Percentiles rank a stretch among this genome's conserved stretches.
Conservation (phyloP, 2,888 invertebrate genomes). For the Drosophila pseudotakahashii region DNA sequence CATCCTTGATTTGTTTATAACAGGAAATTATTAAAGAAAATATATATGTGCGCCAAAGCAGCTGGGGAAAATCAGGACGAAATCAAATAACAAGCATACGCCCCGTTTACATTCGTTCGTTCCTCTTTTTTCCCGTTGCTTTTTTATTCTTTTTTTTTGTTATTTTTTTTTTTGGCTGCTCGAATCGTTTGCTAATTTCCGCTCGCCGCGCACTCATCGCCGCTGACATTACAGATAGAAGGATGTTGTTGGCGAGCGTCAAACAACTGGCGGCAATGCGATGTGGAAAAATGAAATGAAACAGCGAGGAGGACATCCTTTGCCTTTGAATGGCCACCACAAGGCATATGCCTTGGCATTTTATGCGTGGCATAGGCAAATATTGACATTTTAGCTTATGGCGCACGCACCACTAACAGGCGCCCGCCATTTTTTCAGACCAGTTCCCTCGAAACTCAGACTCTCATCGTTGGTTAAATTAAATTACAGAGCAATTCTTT, state of each 20-base stretch:
- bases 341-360: conserved; percentile 65
- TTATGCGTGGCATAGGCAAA: conserved; percentile 72
- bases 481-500: conserved; percentile 76
- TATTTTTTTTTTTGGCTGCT: conserved; percentile 25
- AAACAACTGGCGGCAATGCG: conserved; percentile 42
- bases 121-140: conserved; percentile 2
- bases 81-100: conserved; percentile 69
- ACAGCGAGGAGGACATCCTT: conserved; percentile 22
- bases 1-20: conserved; percentile 80
- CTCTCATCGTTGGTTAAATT: conserved; percentile 67
- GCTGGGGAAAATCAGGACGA: conserved; percentile 47
- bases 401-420: conserved; percentile 72
- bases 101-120: conserved; percentile 30
- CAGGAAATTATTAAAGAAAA: conserved; percentile 76
- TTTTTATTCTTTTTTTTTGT: neutral
- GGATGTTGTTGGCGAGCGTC: conserved; percentile 27
- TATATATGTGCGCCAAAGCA: conserved; percentile 31
- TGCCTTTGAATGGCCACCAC: conserved; percentile 58
- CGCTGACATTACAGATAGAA: conserved; percentile 51
- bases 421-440: conserved; percentile 38
- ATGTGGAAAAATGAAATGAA: conserved; percentile 21
- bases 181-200: conserved; percentile 80
- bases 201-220: conserved; percentile 57
- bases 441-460: conserved; percentile 2
- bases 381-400: conserved; percentile 78